Evolutionary conservation across 2,797 vertebrate genomes (phyloP).

Genomic region (Avahi laniger): DNA sequence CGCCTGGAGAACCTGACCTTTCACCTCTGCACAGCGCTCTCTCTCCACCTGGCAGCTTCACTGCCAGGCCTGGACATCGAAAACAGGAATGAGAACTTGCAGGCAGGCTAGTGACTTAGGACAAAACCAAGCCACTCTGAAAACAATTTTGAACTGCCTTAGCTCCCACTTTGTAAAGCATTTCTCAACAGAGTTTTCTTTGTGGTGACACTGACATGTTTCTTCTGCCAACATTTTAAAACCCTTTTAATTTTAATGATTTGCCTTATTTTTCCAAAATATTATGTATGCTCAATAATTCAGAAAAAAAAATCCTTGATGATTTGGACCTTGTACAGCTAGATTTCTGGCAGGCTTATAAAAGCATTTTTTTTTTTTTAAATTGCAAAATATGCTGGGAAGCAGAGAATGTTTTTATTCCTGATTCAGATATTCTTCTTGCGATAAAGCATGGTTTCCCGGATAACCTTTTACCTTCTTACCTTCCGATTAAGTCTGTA

Average conservation of each 20-base stretch:
- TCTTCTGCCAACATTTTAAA: slow-evolving; percentile 62
- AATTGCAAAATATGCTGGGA: slow-evolving; percentile 68
- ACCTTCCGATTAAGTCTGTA: rapidly evolving
- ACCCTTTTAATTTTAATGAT: slow-evolving; percentile 63
- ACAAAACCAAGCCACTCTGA: slow-evolving; percentile 26
- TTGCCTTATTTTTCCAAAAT: slow-evolving; percentile 71
- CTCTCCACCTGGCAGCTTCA: neutral
- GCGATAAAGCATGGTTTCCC: neutral
- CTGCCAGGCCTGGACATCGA: neutral
- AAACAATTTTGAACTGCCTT: slow-evolving; percentile 61
- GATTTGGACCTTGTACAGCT: slow-evolving; percentile 52
- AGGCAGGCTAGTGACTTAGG: slow-evolving; percentile 40
- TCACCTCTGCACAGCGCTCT: rapidly evolving
- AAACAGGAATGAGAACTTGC: neutral
- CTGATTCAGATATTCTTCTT: slow-evolving; percentile 63
- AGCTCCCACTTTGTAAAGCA: slow-evolving; percentile 51
- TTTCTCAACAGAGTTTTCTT: slow-evolving; percentile 66
- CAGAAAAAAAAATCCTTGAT: slow-evolving; percentile 47
- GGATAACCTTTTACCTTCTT: slow-evolving; percentile 56
- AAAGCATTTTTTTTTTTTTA: slow-evolving; percentile 63
- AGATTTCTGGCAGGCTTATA: slow-evolving; percentile 57
- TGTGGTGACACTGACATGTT: slow-evolving; percentile 59
- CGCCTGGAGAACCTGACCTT: neutral
- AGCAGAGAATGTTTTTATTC: slow-evolving; percentile 56
- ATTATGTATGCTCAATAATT: slow-evolving; percentile 43